Evolutionary conservation across 2,797 vertebrate genomes (phyloP), one percentile per base, ranked within the genome.

Genomic region (Manis pentadactyla): DNA sequence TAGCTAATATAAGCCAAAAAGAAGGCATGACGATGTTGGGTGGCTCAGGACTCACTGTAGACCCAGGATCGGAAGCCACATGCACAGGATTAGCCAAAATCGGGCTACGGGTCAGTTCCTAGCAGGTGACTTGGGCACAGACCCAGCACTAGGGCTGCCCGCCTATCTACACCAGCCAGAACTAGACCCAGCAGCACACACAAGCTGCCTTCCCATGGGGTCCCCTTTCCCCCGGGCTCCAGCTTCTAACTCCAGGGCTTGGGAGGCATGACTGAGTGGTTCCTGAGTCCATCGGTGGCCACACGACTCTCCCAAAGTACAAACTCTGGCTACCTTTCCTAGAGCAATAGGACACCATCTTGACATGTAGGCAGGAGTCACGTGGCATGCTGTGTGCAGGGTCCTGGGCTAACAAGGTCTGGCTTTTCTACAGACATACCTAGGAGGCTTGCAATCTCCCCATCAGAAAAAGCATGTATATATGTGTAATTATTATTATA

Each of bases 141-240:
- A 19, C 29, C 13, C 4, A 14, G n/a, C n/a, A 15, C 25, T 19
- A 18, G 77, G 17, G 61, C 87, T 66, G 14, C 64, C 13, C 31
- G 15, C 31, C 0, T 13, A 13, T 6, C 0, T 0, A 8, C 15
- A 7, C 53, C 4, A 5, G 25, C 25, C 0, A 0, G 55, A 5
- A 25, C 37, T 0, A 3, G 15, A 53, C 64, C 42, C 25, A 15
- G 1, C 11, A 29, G 11, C 39, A 53, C 31, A 66, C 51, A 4
- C 9, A n/a, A 13, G 29, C 68, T 66, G 31, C 69, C 37, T 27
- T 51, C 31, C 63, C 15, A 37, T 37, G 37, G 7, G 7, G 57
- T 9, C 34, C 37, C 55, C 10, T 0, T 4, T 5, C 14, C 64
- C 18, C 12, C 4, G 61, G 2, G 4, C 7, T 1, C 19, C 2